These are phyloP conservation scores for Mystacides longicornis DNA, from an alignment of 2,888 invertebrate species.

Conservation along the genomic window DNA sequence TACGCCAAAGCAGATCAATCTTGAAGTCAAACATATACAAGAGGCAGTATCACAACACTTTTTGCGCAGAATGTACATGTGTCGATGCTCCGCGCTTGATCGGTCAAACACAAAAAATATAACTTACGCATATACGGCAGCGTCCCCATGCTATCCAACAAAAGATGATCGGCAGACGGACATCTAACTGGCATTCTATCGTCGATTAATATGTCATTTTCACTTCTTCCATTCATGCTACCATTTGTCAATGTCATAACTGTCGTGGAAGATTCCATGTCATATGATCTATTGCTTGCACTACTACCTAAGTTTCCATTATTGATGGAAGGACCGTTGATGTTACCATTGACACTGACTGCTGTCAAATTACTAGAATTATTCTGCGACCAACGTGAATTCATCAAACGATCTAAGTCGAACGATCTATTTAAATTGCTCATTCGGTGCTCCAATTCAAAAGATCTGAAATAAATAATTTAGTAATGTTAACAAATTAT, in stretches of 20 bases:
- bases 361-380: neutral
- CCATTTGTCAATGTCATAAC: neutral
- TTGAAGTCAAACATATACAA: too few species aligned
- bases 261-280: slow-evolving; percentile 29
- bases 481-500: neutral
- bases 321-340: neutral
- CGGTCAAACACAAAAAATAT: neutral
- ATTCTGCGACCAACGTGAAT: slow-evolving; percentile 7
- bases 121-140: slow-evolving; percentile 22
- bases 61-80: too few species aligned
- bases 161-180: slow-evolving; percentile 42
- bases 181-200: slow-evolving; percentile 37
- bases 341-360: neutral
- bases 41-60: too few species aligned
- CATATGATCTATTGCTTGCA: slow-evolving; percentile 28
- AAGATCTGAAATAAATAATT: slow-evolving; percentile 15
- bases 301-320: slow-evolving; percentile 9
- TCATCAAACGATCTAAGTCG: slow-evolving; percentile 20
- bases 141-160: slow-evolving; percentile 26
- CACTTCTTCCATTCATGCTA: slow-evolving; percentile 3
- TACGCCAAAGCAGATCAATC: too few species aligned
- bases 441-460: slow-evolving; percentile 25
- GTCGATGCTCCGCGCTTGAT: too few species aligned
- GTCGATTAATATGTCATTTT: slow-evolving; percentile 24
- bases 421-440: slow-evolving; percentile 22